Conservation (phyloP, 2,797 vertebrate genomes). For the Novumbra hubbsi region DNA sequence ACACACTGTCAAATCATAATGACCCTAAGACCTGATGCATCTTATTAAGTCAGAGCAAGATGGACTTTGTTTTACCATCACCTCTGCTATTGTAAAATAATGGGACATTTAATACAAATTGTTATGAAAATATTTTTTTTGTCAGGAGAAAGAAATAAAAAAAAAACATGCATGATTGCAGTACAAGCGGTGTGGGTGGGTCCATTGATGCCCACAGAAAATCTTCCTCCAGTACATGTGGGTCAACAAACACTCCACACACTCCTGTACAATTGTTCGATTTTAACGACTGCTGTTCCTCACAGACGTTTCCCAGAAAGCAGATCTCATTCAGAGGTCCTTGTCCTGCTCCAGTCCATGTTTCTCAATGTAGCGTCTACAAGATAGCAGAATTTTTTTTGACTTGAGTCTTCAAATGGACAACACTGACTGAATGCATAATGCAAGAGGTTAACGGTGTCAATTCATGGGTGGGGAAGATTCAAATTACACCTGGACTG, state of each 20-base stretch:
- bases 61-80: constrained; percentile 68
- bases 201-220: constrained; percentile 52
- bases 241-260: constrained; percentile 10
- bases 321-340: constrained; percentile 56
- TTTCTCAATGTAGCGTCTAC: constrained; percentile 78
- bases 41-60: constrained; percentile 62
- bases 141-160: constrained; percentile 76
- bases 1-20: constrained; percentile 36
- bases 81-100: constrained; percentile 74
- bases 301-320: constrained; percentile 26
- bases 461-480: not conserved
- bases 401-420: not conserved
- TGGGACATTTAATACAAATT: constrained; percentile 82
- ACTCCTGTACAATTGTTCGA: constrained; percentile 37
- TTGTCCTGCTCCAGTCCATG: constrained; percentile 71
- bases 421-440: not conserved
- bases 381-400: constrained; percentile 24
- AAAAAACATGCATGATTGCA: constrained; percentile 78
- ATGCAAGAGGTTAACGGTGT: too few species aligned
- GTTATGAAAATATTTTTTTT: constrained; percentile 81
- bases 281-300: constrained; percentile 44
- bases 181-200: constrained; percentile 68
- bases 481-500: not conserved
- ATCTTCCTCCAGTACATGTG: constrained; percentile 34
- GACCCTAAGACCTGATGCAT: constrained; percentile 28